Percentiles rank a stretch among this genome's conserved stretches.
phyloP scores from a whole-genome alignment of 2,888 invertebrate genomes.

The Cheilosia pagana region DNA sequence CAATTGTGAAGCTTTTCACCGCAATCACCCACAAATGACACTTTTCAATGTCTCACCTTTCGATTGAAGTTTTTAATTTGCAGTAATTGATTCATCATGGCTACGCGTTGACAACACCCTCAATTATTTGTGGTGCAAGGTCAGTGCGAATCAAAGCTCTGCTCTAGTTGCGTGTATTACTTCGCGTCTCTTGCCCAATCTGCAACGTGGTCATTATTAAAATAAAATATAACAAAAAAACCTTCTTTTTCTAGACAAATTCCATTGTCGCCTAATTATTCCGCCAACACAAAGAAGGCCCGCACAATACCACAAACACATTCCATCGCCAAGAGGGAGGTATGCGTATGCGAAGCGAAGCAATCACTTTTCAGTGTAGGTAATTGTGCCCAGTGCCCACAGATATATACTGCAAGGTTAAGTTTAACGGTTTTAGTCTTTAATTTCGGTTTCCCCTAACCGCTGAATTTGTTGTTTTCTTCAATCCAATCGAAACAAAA shows the following conservation, averaged over 20 bases:
- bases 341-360: constrained; percentile 23
- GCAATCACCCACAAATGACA: too few relatives aligned
- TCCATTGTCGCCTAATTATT: constrained; percentile 55
- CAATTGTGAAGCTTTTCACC: too few relatives aligned
- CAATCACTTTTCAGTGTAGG: constrained; percentile 26
- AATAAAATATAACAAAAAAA: constrained; percentile 20
- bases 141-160: constrained; percentile 3
- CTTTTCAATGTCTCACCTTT: neutral
- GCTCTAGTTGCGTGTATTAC: constrained; percentile 1
- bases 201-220: neutral
- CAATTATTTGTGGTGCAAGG: constrained; percentile 22
- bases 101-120: constrained; percentile 25
- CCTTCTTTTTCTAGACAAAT: constrained; percentile 41
- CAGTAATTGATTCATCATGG: constrained; percentile 10
- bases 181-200: neutral
- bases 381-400: constrained; percentile 53
- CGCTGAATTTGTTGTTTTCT: constrained; percentile 6
- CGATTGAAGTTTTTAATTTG: constrained; percentile 11
- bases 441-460: constrained; percentile 41
- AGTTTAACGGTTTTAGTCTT: constrained; percentile 55
- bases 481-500: constrained; percentile 6
- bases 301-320: constrained; percentile 1
- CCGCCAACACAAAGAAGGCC: constrained; percentile 42
- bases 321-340: constrained; percentile 11
- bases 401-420: constrained; percentile 68